Base-by-base conservation (phyloP, 2,888 invertebrate species). In the Hemicrepidius hirtus region DNA sequence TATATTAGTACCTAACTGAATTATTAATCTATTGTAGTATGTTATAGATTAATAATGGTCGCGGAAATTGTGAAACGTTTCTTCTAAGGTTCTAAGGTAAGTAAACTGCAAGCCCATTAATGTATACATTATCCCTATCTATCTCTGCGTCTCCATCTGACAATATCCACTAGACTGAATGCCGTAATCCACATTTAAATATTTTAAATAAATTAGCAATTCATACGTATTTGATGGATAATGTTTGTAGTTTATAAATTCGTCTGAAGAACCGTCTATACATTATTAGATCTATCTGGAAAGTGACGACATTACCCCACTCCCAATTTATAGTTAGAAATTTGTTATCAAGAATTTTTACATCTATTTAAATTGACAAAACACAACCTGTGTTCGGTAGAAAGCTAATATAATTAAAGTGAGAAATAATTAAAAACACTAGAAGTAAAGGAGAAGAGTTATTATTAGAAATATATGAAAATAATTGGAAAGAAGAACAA, bases 161-260 rank as follows among this genome's bases (percentile, higher is more conserved):
- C 60, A 66, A 50, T 66, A 66, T 66, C 49, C 46, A 71, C 16
- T 59, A 71, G 50, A 71, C 73, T 28, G 68, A 68, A 75, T 71
- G 70, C 67, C 69, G 71, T 76, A 76, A 77, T 72, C 68, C 65
- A 66, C 75, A 78, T 78, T 74, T 74, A 78, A 77, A 75, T 76
- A 71, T 77, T 78, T 78, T 74, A 78, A 78, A 78, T 76, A 74
- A 76, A 78, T 78, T 78, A 77, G 77, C 78, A 78, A 78, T 77
- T 78, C 78, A 77, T 77, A 68, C 53, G 60, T 49, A 64, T 64
- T 75, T 75, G 77, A 78, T 75, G 71, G 73, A 76, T 70, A 73
- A 44, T 72, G 70, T 74, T 74, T 71, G 76, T 75, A 70, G 73
- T 78, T 77, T 70, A 76, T 75, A 75, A 75, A 75, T 77, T 76